These are phyloP conservation scores for Podarcis raffonei DNA, from an alignment of 2,113 vertebrate species.

Conservation along the genomic window DNA sequence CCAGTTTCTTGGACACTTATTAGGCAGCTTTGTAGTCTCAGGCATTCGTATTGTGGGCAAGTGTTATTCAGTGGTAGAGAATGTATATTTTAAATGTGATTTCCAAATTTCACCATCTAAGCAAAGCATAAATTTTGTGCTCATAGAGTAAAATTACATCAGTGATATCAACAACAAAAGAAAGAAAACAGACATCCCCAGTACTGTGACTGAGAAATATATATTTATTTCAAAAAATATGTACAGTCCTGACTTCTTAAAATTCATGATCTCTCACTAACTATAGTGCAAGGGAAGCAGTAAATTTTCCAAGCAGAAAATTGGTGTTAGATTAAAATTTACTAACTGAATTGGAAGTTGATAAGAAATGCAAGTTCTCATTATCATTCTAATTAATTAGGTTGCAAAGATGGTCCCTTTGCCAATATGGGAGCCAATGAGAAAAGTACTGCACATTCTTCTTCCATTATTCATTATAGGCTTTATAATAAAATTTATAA, in stretches of 20 bases:
- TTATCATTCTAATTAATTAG: conserved; percentile 54
- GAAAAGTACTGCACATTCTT: conserved; percentile 30
- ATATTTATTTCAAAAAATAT: conserved; percentile 1
- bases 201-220: not conserved
- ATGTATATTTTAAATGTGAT: not conserved
- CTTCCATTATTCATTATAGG: conserved; percentile 52
- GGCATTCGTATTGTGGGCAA: not conserved
- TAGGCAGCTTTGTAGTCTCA: conserved; percentile 47
- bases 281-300: not conserved
- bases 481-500: conserved; percentile 36
- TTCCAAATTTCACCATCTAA: conserved; percentile 17
- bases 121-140: not conserved
- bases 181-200: conserved; percentile 10
- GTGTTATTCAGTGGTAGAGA: conserved; percentile 12
- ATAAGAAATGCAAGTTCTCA: conserved; percentile 51
- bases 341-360: conserved; percentile 41
- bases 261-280: conserved; percentile 30
- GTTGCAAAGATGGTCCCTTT: conserved; percentile 18
- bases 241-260: conserved; percentile 25
- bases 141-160: not conserved
- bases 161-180: conserved; percentile 1
- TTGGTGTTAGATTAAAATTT: conserved; percentile 41
- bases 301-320: conserved; percentile 58
- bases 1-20: conserved; percentile 48
- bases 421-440: conserved; percentile 20